phyloP scores from a whole-genome alignment of 2,888 invertebrate genomes.

The Isotomurus palustris region DNA sequence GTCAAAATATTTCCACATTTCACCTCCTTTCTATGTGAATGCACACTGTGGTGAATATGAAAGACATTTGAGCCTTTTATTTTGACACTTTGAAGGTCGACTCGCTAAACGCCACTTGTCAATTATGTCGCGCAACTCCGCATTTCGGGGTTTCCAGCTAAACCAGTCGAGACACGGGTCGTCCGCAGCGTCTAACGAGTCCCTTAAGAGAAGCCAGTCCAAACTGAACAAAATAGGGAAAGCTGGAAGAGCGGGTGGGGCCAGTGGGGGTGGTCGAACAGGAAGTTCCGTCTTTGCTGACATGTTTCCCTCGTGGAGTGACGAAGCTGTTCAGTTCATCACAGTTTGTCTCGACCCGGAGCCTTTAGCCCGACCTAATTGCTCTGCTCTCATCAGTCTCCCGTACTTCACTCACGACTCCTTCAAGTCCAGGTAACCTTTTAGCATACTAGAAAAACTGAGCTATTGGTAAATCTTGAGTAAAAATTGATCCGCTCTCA shows the following conservation, averaged over 20 bases:
- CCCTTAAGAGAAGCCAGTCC: slow-evolving; percentile 25
- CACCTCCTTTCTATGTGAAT: too few relatives aligned
- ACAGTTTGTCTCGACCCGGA: slow-evolving; percentile 45
- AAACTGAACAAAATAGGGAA: slow-evolving; percentile 14
- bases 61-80: too few relatives aligned
- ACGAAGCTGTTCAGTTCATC: slow-evolving; percentile 42
- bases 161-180: slow-evolving; percentile 42
- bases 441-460: neutral
- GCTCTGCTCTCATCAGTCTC: slow-evolving; percentile 62
- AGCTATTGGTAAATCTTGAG: too few relatives aligned
- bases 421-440: slow-evolving; percentile 53
- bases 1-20: too few relatives aligned
- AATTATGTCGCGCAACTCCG: slow-evolving; percentile 45
- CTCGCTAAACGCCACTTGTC: slow-evolving; percentile 42
- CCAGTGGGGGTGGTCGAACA: slow-evolving; percentile 12
- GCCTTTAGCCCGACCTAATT: slow-evolving; percentile 54
- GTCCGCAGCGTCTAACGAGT: slow-evolving; percentile 39
- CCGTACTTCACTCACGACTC: slow-evolving; percentile 62
- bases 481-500: slow-evolving; percentile 2
- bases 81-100: slow-evolving; percentile 37
- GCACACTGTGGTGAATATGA: too few relatives aligned
- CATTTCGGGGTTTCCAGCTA: slow-evolving; percentile 44
- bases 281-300: slow-evolving; percentile 37
- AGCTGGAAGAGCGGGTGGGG: neutral
- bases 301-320: slow-evolving; percentile 45